phyloP scores from a whole-genome alignment of 2,888 invertebrate genomes.

The Agriopis marginaria region DNA sequence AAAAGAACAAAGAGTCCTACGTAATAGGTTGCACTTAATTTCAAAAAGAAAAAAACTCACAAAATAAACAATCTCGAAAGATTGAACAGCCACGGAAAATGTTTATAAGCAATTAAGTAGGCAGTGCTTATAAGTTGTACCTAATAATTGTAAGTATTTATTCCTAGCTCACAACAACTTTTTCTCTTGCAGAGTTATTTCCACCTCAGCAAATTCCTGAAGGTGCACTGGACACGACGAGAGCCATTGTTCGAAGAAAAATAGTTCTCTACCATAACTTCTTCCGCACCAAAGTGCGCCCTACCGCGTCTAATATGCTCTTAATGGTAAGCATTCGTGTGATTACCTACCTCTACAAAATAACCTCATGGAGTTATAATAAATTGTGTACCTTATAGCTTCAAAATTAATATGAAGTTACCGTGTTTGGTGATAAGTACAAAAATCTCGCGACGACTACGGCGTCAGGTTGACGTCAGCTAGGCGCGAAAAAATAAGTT shows the following conservation, averaged over 20 bases:
- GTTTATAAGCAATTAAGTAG: neutral
- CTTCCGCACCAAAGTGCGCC: constrained; percentile 91
- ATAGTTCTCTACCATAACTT: constrained; percentile 92
- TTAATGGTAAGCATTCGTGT: constrained; percentile 87
- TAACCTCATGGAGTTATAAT: constrained; percentile 1
- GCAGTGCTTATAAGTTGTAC: too few relatives aligned
- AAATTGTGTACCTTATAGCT: neutral
- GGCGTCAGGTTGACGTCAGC: too few relatives aligned
- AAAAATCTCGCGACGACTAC: too few relatives aligned
- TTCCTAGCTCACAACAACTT: neutral
- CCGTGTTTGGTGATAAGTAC: too few relatives aligned
- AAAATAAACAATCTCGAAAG: too few relatives aligned
- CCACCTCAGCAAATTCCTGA: constrained; percentile 73
- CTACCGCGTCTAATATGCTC: constrained; percentile 93
- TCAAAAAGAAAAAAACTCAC: too few relatives aligned
- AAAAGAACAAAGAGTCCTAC: too few relatives aligned
- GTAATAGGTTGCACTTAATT: too few relatives aligned
- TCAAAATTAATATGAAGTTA: too few relatives aligned
- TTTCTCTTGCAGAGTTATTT: constrained; percentile 67
- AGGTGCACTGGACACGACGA: constrained; percentile 83
- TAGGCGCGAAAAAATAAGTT: too few relatives aligned
- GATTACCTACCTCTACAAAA: neutral
- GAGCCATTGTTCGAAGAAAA: constrained; percentile 88
- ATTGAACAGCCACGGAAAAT: neutral
- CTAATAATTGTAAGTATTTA: neutral